These are phyloP conservation scores for Heterodera schachtii DNA, from an alignment of 1,140 invertebrate genomes.

Conservation along the genomic window DNA sequence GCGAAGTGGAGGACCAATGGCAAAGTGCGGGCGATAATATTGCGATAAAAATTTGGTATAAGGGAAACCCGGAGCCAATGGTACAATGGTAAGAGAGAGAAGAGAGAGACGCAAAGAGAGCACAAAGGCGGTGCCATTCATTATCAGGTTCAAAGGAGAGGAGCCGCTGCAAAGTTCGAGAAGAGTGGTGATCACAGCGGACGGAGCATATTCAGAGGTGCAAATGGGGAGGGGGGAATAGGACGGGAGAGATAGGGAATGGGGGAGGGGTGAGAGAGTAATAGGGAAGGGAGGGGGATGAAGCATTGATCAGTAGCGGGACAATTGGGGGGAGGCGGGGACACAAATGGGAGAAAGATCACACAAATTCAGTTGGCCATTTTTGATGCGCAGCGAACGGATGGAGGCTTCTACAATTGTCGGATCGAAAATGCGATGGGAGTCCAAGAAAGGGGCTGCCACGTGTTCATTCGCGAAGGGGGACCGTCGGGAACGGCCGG, in stretches of 20 bases:
- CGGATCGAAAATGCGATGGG: slow-evolving; percentile 46
- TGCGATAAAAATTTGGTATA: slow-evolving; percentile 38
- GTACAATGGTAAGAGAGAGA: slow-evolving; percentile 40
- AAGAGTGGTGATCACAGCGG: slow-evolving; percentile 26
- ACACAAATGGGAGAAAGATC: background rate
- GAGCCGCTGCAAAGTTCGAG: slow-evolving; percentile 31
- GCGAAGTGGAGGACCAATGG: slow-evolving; percentile 42
- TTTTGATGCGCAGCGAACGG: slow-evolving; percentile 44
- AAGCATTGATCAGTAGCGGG: background rate
- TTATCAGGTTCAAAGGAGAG: slow-evolving; percentile 48
- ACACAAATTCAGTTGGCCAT: slow-evolving; percentile 39
- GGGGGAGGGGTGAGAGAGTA: too few relatives aligned
- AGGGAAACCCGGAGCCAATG: slow-evolving; percentile 42
- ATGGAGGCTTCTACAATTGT: slow-evolving; percentile 47
- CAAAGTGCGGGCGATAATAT: slow-evolving; percentile 37
- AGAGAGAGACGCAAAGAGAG: background rate
- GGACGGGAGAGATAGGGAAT: background rate
- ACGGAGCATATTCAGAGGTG: slow-evolving; percentile 37
- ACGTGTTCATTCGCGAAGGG: slow-evolving; percentile 44
- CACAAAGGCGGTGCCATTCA: background rate
- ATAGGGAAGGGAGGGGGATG: too few relatives aligned
- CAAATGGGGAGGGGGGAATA: background rate
- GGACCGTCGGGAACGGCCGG: slow-evolving; percentile 10
- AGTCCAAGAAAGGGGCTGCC: slow-evolving; percentile 42
- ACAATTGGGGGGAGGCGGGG: background rate